Evolutionary conservation across 2,888 invertebrate genomes (phyloP), one percentile per base, ranked within the genome.

Genomic region (Synergus japonicus): DNA sequence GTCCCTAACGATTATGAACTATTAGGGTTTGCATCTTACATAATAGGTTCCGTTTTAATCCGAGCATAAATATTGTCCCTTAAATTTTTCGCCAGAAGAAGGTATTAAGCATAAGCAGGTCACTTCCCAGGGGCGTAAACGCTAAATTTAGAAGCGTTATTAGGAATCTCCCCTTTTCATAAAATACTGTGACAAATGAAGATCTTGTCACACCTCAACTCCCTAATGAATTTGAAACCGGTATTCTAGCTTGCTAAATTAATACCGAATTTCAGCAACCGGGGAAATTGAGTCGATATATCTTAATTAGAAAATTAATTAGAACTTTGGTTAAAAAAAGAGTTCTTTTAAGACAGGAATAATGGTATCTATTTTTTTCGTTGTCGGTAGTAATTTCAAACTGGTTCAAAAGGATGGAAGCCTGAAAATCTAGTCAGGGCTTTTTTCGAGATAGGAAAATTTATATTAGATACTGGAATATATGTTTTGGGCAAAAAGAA

Each of bases 111-210:
- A 4, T 60, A 22, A 60, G 60, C 60, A 60, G 60, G 22, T 60
- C 60, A 60, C 22, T 60, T 60, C 12, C 60, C 60, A 60, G 60
- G 22, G 60, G 9, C 12, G 12, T 10, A 22, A 60, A 22, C 4
- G 22, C 22, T 60, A 12, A 22, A 22, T 60, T 60, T 7, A 60
- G 60, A 60, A 60, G 12, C 10, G 18, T 60, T 22, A 60, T 29
- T 29, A 29, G 60, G 10, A 60, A 60, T 9, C 60, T 60, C 22
- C 60, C 60, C 60, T 60, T 60, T 22, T 60, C 60, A 60, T 22
- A 60, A 60, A 60, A 60, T 60, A 22, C 60, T 22, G 22, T 60
- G 22, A 60, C 60, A 22, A 60, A 60, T 60, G 60, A 60, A 10
- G 60, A 60, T 18, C 10, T 4, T 60, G 60, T 60, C 60, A 60